These are phyloP conservation scores for Sminthurinus aureus DNA, from an alignment of 2,888 invertebrate species.

Conservation along the genomic window DNA sequence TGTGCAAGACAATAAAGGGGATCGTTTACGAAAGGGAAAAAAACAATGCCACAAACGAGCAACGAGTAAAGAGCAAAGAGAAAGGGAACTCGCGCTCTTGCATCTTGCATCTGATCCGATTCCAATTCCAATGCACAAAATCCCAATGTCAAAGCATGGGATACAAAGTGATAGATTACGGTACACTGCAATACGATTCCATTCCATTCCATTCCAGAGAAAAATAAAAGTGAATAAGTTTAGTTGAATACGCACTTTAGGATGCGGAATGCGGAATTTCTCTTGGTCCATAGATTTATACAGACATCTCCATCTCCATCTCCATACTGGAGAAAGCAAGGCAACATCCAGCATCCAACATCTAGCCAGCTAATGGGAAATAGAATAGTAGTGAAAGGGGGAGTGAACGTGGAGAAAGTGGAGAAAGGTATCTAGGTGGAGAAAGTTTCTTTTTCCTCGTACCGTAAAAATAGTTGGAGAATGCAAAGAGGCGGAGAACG, in stretches of 20 bases:
- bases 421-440: conserved; percentile 1
- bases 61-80: not conserved
- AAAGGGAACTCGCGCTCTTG: not conserved
- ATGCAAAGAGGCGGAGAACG: not conserved
- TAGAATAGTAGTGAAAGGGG: not conserved
- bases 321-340: not conserved
- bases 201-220: not conserved
- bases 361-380: not conserved
- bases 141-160: too few species aligned
- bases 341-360: not conserved
- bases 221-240: not conserved
- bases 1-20: not conserved
- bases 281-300: not conserved
- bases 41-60: not conserved
- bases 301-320: not conserved
- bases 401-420: not conserved
- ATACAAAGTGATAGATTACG: too few species aligned
- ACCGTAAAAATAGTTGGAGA: too few species aligned
- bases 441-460: too few species aligned
- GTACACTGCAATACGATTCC: not conserved
- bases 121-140: too few species aligned
- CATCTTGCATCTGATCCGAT: too few species aligned
- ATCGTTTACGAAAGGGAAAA: conserved; percentile 27
- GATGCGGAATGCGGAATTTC: too few species aligned
- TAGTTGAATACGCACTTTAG: too few species aligned